Conservation (phyloP, 2,888 invertebrate genomes). For the Thysanoteuthis rhombus region DNA sequence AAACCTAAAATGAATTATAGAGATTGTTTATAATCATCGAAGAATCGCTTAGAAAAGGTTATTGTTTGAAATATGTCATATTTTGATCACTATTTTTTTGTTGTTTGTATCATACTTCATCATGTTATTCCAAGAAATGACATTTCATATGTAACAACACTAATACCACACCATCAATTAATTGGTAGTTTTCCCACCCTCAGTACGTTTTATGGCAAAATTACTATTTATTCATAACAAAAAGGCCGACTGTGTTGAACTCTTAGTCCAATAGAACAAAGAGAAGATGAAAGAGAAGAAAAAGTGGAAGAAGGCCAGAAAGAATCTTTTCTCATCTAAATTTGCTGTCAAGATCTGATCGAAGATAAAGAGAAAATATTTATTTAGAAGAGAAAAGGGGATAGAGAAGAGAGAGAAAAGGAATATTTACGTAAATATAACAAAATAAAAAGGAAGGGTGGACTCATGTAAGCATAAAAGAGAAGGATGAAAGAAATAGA, state of each 20-base stretch:
- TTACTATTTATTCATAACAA: background rate
- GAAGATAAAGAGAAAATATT: background rate
- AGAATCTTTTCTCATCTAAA: background rate
- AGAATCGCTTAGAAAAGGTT: too few species aligned
- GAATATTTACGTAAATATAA: too few species aligned
- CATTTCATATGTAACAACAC: too few species aligned
- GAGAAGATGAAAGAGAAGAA: background rate
- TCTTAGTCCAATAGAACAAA: background rate
- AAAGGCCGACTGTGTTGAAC: background rate
- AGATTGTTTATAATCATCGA: too few species aligned
- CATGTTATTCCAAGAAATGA: too few species aligned
- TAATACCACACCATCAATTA: too few species aligned
- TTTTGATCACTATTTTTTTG: too few species aligned
- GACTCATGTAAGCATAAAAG: background rate
- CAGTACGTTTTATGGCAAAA: background rate
- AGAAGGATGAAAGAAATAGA: background rate
- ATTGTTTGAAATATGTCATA: too few species aligned
- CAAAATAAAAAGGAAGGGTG: too few species aligned
- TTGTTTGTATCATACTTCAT: too few species aligned
- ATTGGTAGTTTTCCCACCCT: background rate
- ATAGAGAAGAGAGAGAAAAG: too few species aligned
- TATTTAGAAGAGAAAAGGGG: background rate
- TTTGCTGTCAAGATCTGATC: background rate
- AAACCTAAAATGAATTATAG: too few species aligned
- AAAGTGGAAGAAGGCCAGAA: background rate